These are phyloP conservation scores for Astropecten irregularis DNA, from an alignment of 53 echinoderm and acorn worm species.

Conservation along the genomic window DNA sequence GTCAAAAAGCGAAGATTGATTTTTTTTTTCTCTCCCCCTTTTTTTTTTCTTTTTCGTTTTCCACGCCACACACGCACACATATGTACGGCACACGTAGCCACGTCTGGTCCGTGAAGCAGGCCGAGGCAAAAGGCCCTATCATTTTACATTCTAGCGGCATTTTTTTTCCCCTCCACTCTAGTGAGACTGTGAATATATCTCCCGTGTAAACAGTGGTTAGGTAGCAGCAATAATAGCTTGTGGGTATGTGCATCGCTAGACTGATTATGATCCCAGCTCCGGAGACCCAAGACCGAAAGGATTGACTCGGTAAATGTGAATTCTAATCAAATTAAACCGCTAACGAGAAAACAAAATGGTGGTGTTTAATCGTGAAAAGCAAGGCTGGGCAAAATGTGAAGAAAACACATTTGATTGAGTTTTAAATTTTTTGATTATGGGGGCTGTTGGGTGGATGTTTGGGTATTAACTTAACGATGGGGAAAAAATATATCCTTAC, in stretches of 20 bases:
- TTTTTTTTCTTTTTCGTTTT: not conserved
- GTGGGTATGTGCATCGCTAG: not conserved
- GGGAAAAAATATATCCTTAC: too few species aligned
- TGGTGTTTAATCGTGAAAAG: too few species aligned
- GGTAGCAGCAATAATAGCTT: constrained; percentile 22
- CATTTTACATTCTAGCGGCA: constrained; percentile 11
- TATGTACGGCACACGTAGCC: too few species aligned
- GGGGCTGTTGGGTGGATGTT: too few species aligned
- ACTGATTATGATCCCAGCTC: not conserved
- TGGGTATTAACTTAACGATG: too few species aligned
- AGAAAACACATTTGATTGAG: too few species aligned
- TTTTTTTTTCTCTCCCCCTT: not conserved
- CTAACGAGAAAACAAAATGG: too few species aligned
- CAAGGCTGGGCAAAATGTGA: too few species aligned
- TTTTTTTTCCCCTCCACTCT: not conserved
- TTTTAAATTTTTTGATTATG: too few species aligned
- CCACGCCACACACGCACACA: too few species aligned
- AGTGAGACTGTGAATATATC: not conserved
- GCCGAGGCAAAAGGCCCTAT: not conserved
- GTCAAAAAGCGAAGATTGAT: constrained; percentile 45
- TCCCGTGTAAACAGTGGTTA: constrained; percentile 28
- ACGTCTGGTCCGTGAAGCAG: too few species aligned
- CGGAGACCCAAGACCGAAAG: too few species aligned
- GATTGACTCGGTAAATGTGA: constrained; percentile 4
- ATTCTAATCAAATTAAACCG: constrained; percentile 32